Base-by-base conservation (phyloP, 2,797 vertebrate species). In the Lithobates pipiens region DNA sequence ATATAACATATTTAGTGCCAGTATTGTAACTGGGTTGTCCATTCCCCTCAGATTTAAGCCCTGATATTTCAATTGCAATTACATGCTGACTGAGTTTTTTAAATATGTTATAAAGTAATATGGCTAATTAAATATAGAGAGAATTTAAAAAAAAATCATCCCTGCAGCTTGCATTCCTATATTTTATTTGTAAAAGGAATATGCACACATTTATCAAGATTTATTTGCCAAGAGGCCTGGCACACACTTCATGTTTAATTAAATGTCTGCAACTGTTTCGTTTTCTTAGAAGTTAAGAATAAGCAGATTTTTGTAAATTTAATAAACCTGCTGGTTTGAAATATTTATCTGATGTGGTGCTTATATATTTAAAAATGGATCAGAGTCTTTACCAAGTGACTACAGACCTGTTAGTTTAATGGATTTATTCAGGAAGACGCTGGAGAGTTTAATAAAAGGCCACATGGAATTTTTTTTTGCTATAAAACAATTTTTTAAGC, bases 111-210 rank as follows among this genome's bases (percentile, higher is more conserved):
- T 70, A 76, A 85, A 61, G 61, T 70, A 76, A 68, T 44, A 76
- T 44, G 21, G 42, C 46, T 54, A 80, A 70, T 80, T 44, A 76
- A 81, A 80, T 70, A 67, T 61, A 68, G 75, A 57, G 18, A 50
- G 16, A 70, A 83, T 23, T 32, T 32, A n/a, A 29, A 76, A 76
- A 46, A 76, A n/a, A 68, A 50, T 42, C 50, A 23, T 83, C 39
- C 70, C 29, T 76, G 44, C 32, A 39, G 32, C 54, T 83, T 77
- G 61, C 65, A 36, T 44, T 68, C 27, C 61, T 83, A 50, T 70
- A 68, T 83, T 76, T 77, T 83, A 83, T 83, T 68, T 83, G 21
- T 76, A 54, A 72, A 21, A 68, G 27, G 61, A 77, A 84, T 78
- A 44, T 15, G n/a, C 34, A 11, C 34, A 44, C 68, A 72, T 71